These are phyloP conservation scores for Cotesia chilonis DNA, from an alignment of 1,140 invertebrate species.

Conservation along the genomic window DNA sequence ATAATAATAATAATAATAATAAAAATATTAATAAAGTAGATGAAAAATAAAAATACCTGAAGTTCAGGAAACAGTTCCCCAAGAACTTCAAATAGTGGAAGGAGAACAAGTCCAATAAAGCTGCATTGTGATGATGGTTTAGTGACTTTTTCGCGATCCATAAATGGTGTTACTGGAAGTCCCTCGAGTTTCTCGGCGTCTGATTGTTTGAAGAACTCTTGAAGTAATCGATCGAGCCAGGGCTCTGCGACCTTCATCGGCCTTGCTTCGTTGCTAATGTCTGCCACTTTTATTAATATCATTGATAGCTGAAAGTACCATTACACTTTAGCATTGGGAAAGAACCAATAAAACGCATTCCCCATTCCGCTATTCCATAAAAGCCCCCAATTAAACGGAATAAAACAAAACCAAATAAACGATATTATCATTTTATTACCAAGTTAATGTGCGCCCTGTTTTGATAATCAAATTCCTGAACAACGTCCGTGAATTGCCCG, in stretches of 20 bases:
- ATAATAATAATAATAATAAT: too few species aligned
- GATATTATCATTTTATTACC: constrained; percentile 67
- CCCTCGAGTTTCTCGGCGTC: constrained; percentile 86
- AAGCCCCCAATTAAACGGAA: too few species aligned
- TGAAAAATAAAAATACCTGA: constrained; percentile 62
- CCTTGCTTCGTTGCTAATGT: constrained; percentile 87
- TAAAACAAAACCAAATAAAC: not conserved
- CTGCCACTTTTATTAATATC: constrained; percentile 87
- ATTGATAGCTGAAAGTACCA: constrained; percentile 74
- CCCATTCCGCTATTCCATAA: too few species aligned
- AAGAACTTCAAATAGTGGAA: constrained; percentile 82
- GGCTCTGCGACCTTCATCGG: constrained; percentile 87
- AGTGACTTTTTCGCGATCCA: constrained; percentile 90
- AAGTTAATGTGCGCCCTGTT: constrained; percentile 82
- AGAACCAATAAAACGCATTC: too few species aligned
- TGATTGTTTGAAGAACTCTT: constrained; percentile 85
- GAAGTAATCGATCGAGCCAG: constrained; percentile 82
- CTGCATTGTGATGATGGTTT: constrained; percentile 87
- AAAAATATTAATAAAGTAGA: not conserved
- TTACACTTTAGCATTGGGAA: not conserved
- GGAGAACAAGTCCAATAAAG: constrained; percentile 84
- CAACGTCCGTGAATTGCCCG: constrained; percentile 76
- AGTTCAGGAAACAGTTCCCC: constrained; percentile 77
- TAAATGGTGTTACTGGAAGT: constrained; percentile 86
- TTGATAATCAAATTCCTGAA: constrained; percentile 77